A percentile compares a stretch with the other conserved stretches of the same genome.
These are phyloP conservation scores for Latrodectus elegans DNA, from an alignment of 2,888 invertebrate species.

Conservation along the genomic window DNA sequence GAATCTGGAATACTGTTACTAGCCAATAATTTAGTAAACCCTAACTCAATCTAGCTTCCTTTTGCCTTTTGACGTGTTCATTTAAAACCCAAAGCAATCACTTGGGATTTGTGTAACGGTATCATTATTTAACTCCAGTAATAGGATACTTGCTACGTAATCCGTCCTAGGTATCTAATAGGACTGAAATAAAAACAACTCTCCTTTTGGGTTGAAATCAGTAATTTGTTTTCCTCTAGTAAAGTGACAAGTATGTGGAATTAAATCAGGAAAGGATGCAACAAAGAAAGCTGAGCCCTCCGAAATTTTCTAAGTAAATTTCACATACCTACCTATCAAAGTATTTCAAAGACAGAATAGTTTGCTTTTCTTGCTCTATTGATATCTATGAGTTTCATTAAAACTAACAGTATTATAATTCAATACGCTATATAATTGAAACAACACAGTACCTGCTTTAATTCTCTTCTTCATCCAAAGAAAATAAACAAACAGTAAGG, in stretches of 20 bases:
- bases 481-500: too few relatives aligned
- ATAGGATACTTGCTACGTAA: slow-evolving; percentile 30
- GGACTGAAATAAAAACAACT: slow-evolving; percentile 15
- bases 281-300: too few relatives aligned
- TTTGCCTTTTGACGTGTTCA: slow-evolving; percentile 39
- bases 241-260: not conserved
- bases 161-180: slow-evolving; percentile 12
- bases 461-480: too few relatives aligned
- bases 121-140: slow-evolving; percentile 33
- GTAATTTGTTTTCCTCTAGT: slow-evolving; percentile 12
- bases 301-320: too few relatives aligned
- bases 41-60: slow-evolving; percentile 13
- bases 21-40: slow-evolving; percentile 3
- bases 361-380: too few relatives aligned
- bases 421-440: too few relatives aligned
- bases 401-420: too few relatives aligned
- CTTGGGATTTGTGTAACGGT: slow-evolving; percentile 12
- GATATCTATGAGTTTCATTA: too few relatives aligned
- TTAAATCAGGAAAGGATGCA: not conserved
- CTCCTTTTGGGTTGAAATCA: slow-evolving; percentile 19
- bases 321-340: too few relatives aligned
- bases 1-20: not conserved
- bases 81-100: slow-evolving; percentile 27
- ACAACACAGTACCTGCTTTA: too few relatives aligned
- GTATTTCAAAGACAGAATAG: too few relatives aligned